Evolutionary conservation across 2,888 invertebrate species (phyloP).

Genomic region (Neoitamus cyanurus): DNA sequence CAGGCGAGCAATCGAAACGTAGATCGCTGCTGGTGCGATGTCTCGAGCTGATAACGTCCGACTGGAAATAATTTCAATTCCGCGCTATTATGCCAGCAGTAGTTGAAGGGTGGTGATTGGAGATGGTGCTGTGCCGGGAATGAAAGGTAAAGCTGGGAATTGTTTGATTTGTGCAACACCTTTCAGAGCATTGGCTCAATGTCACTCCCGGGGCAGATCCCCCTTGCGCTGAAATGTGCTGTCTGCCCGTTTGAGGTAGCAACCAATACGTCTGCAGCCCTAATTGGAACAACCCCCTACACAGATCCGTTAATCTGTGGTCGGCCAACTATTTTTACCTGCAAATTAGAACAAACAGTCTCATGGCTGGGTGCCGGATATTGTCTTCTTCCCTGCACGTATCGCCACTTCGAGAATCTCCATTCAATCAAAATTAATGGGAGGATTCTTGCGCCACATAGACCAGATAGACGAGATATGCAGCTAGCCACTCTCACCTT

Average conservation of each 20-base stretch:
- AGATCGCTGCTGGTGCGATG: not conserved
- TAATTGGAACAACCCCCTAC: not conserved
- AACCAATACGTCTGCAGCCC: not conserved
- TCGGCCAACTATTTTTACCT: conserved; percentile 41
- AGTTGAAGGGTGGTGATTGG: not conserved
- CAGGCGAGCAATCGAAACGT: not conserved
- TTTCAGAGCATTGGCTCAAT: not conserved
- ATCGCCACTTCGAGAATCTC: not conserved
- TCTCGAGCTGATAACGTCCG: not conserved
- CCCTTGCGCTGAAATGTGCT: not conserved
- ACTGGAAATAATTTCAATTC: conserved; percentile 11
- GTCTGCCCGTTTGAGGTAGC: not conserved
- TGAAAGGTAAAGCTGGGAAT: not conserved
- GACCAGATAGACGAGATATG: conserved; percentile 17
- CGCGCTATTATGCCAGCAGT: not conserved
- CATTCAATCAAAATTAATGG: conserved; percentile 39
- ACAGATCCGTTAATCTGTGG: conserved; percentile 27
- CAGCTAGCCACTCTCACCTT: not conserved
- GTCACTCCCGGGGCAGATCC: not conserved
- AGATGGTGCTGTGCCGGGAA: not conserved
- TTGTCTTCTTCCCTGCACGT: not conserved
- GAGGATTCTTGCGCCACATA: not conserved
- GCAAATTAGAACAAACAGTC: conserved; percentile 38
- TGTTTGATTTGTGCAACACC: not conserved
- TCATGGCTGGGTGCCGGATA: conserved; percentile 4